Base-by-base conservation (phyloP, 2,888 invertebrate species). In the Tethea ocularis region DNA sequence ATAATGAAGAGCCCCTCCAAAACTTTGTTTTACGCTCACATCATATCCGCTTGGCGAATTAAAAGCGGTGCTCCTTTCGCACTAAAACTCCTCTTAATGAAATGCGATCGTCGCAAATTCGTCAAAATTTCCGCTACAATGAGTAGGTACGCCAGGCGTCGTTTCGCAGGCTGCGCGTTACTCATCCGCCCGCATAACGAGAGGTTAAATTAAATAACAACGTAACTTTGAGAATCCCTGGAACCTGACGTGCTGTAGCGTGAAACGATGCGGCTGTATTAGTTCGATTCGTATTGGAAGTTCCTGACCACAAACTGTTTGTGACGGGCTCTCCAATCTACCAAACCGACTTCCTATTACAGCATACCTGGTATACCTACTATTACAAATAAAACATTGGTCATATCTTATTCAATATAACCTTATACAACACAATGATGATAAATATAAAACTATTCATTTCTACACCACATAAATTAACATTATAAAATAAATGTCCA, bases 121-220 rank as follows among this genome's bases (percentile, higher is more conserved):
- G 85, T 88, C 90, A 86, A 85, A 88, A 89, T 86, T 87, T 91
- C 87, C 87, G 84, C 86, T 85, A 88, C 87, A 88, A 87, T 86
- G 86, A 86, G 74, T 80, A 79, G 83, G 79, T 80, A 79, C 83
- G 79, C 75, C 77, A 80, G 82, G 79, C 84, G 82, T 78, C 83
- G 82, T 83, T 84, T 82, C 77, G 78, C 80, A 81, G 84, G 77
- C 80, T 79, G 77, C 78, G 83, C 79, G 80, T 80, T 82, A 83
- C 80, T 80, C 81, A 80, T 75, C 80, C 79, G 80, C 86, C 87
- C 87, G 88, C 85, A 87, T 87, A 83, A 84, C 86, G 84, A 87
- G 85, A 87, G 87, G 83, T 85, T 85, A 86, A 91, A 90, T 91
- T 89, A 89, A 91, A 91, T 90, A 91, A 87, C 84, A 88, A 84